Base-by-base conservation (phyloP, 2,888 invertebrate genomes). In the Polyommatus icarus region DNA sequence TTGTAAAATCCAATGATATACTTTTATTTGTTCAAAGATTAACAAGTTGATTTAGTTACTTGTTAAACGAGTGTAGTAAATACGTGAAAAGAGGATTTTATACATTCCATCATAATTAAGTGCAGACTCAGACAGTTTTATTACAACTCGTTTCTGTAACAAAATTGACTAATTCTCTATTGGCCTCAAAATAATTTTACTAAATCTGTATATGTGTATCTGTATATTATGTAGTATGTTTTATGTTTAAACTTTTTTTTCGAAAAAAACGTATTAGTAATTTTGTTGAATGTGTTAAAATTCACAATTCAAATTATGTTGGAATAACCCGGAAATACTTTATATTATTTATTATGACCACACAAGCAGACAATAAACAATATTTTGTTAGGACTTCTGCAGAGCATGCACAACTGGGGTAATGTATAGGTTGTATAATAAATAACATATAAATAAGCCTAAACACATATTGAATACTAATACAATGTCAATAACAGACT, bases 401-500 rank as follows among this genome's bases (percentile, higher is more conserved):
- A 24, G 15, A 46, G 15, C 54, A 4, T 46, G 50, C 54, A 29
- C 29, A 46, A 75, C 46, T 29, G 6, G 20, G 5, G 6, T 8
- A 24, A 40, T 32, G 18, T 8, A 50, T 24, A 54, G 29, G 50
- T 29, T 50, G 4, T 15, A 18, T 50, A 75, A 24, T 24, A 75
- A 29, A 29, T 20, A 40, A 40, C 40, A 15, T 18, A 50, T 75
- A 24, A 46, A 73, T 50, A 54, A 50, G 29, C 75, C 54, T 50
- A 46, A 75, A 50, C 75, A 29, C 29, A 50, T 50, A 75, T 54
- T 29, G 75, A 75, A 75, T 54, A 50, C 24, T 75, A 75, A 50
- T 75, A 50, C 10, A 18, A 67, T 32, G 29, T 67, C 67, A 67
- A 67, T 29, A 67, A 12, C 4, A 67, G 59, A 59, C 18, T 20